Conservation (phyloP, 1,140 invertebrate genomes). For the Listronotus oregonensis region DNA sequence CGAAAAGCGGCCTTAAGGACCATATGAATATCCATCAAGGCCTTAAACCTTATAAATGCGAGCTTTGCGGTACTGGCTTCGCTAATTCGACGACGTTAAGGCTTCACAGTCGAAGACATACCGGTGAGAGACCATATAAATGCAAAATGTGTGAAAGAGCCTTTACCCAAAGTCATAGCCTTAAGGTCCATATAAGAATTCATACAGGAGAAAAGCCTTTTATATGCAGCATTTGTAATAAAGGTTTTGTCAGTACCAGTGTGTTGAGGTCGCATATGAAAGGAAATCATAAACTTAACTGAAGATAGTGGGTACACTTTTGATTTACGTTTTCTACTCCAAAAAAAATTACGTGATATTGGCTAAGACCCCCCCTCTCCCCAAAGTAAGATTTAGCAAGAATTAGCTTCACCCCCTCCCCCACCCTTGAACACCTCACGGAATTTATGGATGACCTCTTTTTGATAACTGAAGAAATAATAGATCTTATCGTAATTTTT, state of each 20-base stretch:
- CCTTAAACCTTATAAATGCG: slow-evolving; percentile 72
- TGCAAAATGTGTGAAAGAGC: slow-evolving; percentile 71
- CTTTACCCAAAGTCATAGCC: slow-evolving; percentile 76
- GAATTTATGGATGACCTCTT: no score
- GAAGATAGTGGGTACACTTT: background rate
- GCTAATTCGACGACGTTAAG: slow-evolving; percentile 65
- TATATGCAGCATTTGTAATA: slow-evolving; percentile 56
- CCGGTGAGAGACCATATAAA: slow-evolving; percentile 66
- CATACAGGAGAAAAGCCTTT: slow-evolving; percentile 79
- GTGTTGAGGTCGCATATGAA: slow-evolving; percentile 44
- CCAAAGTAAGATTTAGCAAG: no score
- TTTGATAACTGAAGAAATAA: no score
- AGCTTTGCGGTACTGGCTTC: slow-evolving; percentile 68
- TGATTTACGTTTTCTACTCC: no score
- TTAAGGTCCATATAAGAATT: slow-evolving; percentile 76
- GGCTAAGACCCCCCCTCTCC: no score
- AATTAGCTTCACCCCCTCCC: no score
- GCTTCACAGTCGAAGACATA: slow-evolving; percentile 65
- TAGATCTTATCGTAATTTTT: no score
- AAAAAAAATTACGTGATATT: no score
- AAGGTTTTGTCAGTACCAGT: slow-evolving; percentile 48
- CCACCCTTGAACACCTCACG: no score
- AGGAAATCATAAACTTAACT: slow-evolving; percentile 25
- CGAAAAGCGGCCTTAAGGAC: slow-evolving; percentile 67
- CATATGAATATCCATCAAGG: slow-evolving; percentile 71